phyloP scores from a whole-genome alignment of 2,113 vertebrate genomes.

The Actenoides lindsayi region DNA sequence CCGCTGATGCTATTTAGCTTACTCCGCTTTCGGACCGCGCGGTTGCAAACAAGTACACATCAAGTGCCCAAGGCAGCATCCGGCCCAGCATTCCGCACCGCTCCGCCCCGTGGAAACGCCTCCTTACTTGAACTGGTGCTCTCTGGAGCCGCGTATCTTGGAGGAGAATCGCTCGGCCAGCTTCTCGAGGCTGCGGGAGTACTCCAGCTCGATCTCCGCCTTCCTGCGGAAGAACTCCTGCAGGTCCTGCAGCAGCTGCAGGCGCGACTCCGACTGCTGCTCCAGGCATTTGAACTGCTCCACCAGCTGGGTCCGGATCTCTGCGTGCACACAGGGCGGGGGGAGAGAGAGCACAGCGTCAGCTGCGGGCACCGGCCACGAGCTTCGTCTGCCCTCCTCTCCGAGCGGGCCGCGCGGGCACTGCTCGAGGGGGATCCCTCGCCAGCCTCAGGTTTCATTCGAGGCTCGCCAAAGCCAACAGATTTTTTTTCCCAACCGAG shows the following conservation, averaged over 20 bases:
- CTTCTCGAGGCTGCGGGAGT: constrained; percentile 96
- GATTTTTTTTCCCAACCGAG: background rate
- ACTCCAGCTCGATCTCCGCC: constrained; percentile 96
- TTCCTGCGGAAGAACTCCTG: constrained; percentile 99
- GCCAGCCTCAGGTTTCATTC: background rate
- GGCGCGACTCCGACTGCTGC: constrained; percentile 95
- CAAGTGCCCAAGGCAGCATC: fast-evolving
- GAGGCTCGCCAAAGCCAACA: background rate
- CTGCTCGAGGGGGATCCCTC: background rate
- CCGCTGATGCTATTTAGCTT: fast-evolving
- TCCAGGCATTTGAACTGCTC: constrained; percentile 99
- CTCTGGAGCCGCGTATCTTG: constrained; percentile 95
- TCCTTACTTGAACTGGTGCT: constrained; percentile 96
- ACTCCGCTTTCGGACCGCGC: background rate
- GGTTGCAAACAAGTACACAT: background rate
- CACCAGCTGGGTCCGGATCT: constrained; percentile 96
- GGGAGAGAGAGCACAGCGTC: fast-evolving
- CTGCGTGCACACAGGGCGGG: constrained; percentile 69
- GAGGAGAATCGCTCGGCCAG: constrained; percentile 96
- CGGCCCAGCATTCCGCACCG: fast-evolving
- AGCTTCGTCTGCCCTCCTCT: fast-evolving
- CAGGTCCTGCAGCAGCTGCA: constrained; percentile 97
- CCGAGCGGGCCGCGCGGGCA: background rate
- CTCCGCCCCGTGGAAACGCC: fast-evolving
- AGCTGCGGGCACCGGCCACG: background rate